These are phyloP conservation scores for Montipora sp. DNA, from an alignment of 64 coral and sea anemone genomes.

Conservation along the genomic window DNA sequence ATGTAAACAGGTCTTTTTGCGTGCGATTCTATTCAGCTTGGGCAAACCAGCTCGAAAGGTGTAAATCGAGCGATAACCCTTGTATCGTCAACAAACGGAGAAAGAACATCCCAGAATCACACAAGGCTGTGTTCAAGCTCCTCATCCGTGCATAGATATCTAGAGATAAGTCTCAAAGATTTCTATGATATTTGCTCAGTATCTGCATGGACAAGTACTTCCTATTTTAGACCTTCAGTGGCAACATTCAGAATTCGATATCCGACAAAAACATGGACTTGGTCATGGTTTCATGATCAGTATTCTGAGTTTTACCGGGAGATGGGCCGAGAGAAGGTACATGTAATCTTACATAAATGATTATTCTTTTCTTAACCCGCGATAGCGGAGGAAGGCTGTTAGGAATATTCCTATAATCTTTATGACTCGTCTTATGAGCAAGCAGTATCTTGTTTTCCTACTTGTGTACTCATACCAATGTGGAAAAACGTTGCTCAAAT, in stretches of 20 bases:
- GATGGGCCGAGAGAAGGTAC: background rate
- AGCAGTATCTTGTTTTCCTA: too few species aligned
- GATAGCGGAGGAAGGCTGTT: too few species aligned
- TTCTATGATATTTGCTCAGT: slow-evolving; percentile 6
- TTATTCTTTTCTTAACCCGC: too few species aligned
- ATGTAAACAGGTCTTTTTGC: background rate
- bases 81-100: background rate
- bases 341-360: background rate
- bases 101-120: background rate
- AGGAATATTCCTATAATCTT: too few species aligned
- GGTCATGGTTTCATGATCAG: background rate
- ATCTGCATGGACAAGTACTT: background rate
- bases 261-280: background rate
- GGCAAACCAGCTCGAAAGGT: background rate
- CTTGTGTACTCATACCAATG: too few species aligned
- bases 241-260: background rate
- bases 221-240: too few species aligned
- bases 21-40: background rate
- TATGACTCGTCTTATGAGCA: too few species aligned
- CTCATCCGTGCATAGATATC: background rate
- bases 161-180: background rate
- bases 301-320: background rate
- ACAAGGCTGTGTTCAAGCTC: background rate
- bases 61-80: background rate
- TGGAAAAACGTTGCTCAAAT: too few species aligned